These are phyloP conservation scores for Tribolium madens DNA, from an alignment of 1,140 invertebrate species.

Conservation along the genomic window DNA sequence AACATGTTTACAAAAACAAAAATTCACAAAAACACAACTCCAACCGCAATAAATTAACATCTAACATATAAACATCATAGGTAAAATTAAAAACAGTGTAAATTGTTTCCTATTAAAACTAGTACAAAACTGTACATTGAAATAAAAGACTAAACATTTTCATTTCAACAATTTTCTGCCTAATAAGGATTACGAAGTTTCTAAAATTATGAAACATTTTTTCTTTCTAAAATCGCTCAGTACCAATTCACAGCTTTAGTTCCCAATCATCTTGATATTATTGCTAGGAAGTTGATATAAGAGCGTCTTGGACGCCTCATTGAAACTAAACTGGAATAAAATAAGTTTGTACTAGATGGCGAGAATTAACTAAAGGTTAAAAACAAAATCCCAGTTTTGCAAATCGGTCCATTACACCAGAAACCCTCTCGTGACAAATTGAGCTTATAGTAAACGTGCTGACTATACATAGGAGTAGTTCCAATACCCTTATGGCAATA, in stretches of 20 bases:
- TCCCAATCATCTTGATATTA: slow-evolving; percentile 7
- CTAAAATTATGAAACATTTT: slow-evolving; percentile 11
- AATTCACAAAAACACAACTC: slow-evolving; percentile 40
- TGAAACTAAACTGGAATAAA: slow-evolving; percentile 15
- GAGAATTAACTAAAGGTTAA: not conserved
- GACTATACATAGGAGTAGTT: slow-evolving; percentile 7
- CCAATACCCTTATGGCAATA: slow-evolving; percentile 17
- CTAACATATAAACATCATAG: slow-evolving; percentile 26
- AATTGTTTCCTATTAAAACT: slow-evolving; percentile 26
- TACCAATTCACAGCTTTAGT: slow-evolving; percentile 31
- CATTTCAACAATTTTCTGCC: slow-evolving; percentile 16
- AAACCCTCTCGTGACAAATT: slow-evolving; percentile 25
- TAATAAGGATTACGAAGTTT: slow-evolving; percentile 9
- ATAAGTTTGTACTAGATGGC: slow-evolving; percentile 19
- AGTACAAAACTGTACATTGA: slow-evolving; percentile 28
- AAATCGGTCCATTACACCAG: not conserved
- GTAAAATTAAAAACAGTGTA: slow-evolving; percentile 26
- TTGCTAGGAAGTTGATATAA: slow-evolving; percentile 15
- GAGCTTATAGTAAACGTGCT: slow-evolving; percentile 11
- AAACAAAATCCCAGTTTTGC: not conserved
- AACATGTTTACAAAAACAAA: slow-evolving; percentile 39
- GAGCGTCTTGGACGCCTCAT: not conserved
- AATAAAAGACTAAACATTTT: slow-evolving; percentile 24
- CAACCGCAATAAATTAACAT: slow-evolving; percentile 40
- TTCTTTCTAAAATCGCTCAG: slow-evolving; percentile 2